Evolutionary conservation across 2,888 invertebrate genomes (phyloP), one percentile per base, ranked within the genome.

Genomic region (Petrophora chlorosata): DNA sequence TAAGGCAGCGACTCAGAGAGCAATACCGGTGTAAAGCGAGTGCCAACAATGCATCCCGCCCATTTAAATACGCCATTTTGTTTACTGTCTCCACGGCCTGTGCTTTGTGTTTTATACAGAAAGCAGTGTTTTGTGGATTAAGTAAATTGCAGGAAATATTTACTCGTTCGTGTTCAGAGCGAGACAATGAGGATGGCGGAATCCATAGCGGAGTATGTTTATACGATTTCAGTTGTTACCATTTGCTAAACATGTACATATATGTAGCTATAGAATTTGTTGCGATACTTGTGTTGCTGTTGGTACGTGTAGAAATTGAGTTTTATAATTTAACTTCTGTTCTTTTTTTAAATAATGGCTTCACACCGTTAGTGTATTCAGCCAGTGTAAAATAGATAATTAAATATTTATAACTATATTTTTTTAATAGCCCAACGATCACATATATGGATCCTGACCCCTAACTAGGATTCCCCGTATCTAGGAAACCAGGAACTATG

Each of bases 11-110:
- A 73, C 79, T 67, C 64, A 73, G 75, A 68, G 63, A 68, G 48
- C 61, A 63, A 58, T 66, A 68, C 67, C 67, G 74, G 73, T 67
- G 76, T 73, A 70, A 76, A 76, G 73, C 66, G 67, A 70, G 71
- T 58, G 72, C 67, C 75, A 73, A 85, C 84, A 84, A 86, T 85
- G 82, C 83, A 81, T 77, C 78, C 83, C 89, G 89, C 89, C 89
- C 90, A 87, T 89, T 90, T 89, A 89, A 90, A 88, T 88, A 85
- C 90, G 90, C 90, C 90, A 90, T 90, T 87, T 90, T 90, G 89
- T 89, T 80, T 80, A 85, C 82, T 81, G 84, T 86, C 87, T 86
- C 84, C 80, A 78, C 79, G 71, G 67, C 73, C 72, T 67, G 68
- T 68, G 77, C 81, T 79, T 85, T 82, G 79, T 79, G 70, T 85